phyloP scores from a whole-genome alignment of 2,797 vertebrate genomes.

The Pangasius larnaudii region DNA sequence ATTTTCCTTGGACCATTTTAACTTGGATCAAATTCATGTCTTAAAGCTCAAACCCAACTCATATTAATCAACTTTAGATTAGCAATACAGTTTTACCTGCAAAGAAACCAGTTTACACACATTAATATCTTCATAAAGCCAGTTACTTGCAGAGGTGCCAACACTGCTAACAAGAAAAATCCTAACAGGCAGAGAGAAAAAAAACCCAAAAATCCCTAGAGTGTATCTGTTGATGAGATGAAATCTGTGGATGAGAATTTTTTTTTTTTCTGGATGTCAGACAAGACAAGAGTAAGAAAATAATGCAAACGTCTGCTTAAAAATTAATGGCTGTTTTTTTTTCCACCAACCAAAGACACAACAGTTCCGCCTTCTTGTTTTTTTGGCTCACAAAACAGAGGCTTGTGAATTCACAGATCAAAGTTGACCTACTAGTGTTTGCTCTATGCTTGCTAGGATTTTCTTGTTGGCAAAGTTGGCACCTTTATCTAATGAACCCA shows the following conservation, averaged over 20 bases:
- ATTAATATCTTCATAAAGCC: not conserved
- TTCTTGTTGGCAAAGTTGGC: not conserved
- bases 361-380: not conserved
- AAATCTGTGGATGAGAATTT: not conserved
- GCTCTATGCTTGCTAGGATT: not conserved
- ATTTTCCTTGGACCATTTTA: not conserved
- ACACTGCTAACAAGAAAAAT: not conserved
- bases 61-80: not conserved
- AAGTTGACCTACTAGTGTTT: slow-evolving; percentile 4
- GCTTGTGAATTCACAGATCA: not conserved
- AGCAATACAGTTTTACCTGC: not conserved
- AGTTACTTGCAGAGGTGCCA: not conserved
- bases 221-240: not conserved
- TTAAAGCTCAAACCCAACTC: not conserved
- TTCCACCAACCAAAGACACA: not conserved
- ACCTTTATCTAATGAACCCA: not conserved
- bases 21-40: not conserved
- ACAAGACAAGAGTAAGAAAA: not conserved
- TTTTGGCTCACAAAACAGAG: not conserved
- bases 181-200: not conserved
- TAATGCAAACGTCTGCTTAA: not conserved
- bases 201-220: not conserved
- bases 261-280: not conserved
- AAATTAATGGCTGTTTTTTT: not conserved
- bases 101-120: not conserved